These are phyloP conservation scores for Phyto melanocephala DNA, from an alignment of 2,888 invertebrate species.

Conservation along the genomic window DNA sequence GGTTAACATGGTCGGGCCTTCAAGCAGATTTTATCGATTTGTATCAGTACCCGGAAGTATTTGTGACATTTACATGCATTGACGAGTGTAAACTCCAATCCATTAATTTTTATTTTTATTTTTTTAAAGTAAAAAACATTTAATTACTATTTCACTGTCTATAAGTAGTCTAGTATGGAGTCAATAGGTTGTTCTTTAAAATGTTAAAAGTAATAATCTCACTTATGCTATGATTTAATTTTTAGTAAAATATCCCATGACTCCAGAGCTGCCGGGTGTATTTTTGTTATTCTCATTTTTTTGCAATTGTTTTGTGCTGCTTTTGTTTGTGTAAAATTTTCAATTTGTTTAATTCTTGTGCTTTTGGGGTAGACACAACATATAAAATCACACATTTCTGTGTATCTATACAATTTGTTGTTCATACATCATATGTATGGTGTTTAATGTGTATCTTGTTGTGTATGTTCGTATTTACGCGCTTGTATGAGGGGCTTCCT, in stretches of 20 bases:
- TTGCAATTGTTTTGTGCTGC: neutral
- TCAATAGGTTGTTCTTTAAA: too few relatives aligned
- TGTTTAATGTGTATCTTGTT: neutral
- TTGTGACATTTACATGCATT: too few relatives aligned
- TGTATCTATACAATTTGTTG: neutral
- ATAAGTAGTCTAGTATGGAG: too few relatives aligned
- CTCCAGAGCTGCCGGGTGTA: neutral
- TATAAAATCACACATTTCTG: neutral
- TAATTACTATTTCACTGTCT: too few relatives aligned
- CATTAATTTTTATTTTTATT: too few relatives aligned
- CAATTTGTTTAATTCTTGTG: conserved; percentile 29
- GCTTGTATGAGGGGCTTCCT: neutral
- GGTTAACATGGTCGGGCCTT: too few relatives aligned
- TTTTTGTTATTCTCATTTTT: neutral
- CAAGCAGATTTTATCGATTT: conserved; percentile 39
- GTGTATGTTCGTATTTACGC: neutral
- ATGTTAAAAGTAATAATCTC: too few relatives aligned
- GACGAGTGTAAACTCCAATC: too few relatives aligned
- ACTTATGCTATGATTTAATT: too few relatives aligned
- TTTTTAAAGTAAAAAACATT: too few relatives aligned
- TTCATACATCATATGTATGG: conserved; percentile 6
- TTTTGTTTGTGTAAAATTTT: neutral
- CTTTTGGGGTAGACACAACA: conserved; percentile 29
- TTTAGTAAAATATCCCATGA: too few relatives aligned
- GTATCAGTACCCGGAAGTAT: neutral